These are phyloP conservation scores for Coecobrya sp. DNA, from an alignment of 2,888 invertebrate species.

Conservation along the genomic window DNA sequence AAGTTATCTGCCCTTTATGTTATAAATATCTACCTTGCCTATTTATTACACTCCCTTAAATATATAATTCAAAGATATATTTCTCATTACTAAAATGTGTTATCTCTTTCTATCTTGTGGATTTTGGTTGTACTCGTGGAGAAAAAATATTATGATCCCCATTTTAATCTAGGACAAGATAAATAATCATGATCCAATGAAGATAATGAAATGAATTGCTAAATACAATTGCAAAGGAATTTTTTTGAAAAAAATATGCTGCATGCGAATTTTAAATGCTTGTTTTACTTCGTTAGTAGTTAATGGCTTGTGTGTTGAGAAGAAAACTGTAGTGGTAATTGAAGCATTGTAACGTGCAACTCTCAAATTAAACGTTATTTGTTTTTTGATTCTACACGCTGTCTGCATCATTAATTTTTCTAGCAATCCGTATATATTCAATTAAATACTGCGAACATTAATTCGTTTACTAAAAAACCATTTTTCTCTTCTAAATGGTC, in stretches of 20 bases:
- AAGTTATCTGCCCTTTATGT: background rate
- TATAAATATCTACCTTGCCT: background rate
- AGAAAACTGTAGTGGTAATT: conserved; percentile 32
- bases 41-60: background rate
- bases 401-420: background rate
- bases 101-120: background rate
- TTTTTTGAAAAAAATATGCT: background rate
- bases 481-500: too few species aligned
- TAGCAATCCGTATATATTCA: background rate
- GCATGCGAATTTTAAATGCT: background rate
- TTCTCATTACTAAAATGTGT: too few species aligned
- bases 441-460: background rate
- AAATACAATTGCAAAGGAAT: conserved; percentile 21
- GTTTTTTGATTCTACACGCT: background rate
- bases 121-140: background rate
- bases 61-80: background rate
- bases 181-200: conserved; percentile 67
- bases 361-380: conserved; percentile 3
- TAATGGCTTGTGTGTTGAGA: conserved; percentile 27
- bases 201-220: conserved; percentile 51
- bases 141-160: conserved; percentile 59
- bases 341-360: background rate
- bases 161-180: conserved; percentile 74
- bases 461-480: too few species aligned
- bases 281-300: background rate